Evolutionary conservation across 1,140 invertebrate genomes (phyloP), one percentile per base, ranked within the genome.

Genomic region (Macrotrachela quadricornifera): DNA sequence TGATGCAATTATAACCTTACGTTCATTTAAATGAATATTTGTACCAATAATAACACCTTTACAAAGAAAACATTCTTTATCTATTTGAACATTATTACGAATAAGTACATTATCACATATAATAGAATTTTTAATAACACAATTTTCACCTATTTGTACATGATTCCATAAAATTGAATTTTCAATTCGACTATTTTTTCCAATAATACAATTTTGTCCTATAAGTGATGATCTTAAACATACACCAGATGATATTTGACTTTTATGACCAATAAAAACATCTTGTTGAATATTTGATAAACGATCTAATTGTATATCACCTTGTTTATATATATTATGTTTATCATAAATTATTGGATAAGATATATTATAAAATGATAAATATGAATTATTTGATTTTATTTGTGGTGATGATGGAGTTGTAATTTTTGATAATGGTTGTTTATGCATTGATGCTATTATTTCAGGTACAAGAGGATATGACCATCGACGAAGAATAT

Each of bases 201-300:
- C 84, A 60, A 92, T 80, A 46, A 60, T 70, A 67, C 85, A 88
- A 62, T 83, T 80, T 37, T 75, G 71, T 1, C 85, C 85, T 59
- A 94, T 78, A 1, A 88, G 76, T 53, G 79, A 79, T 62, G 76
- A 74, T 2, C 67, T 68, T 46, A 88, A 64, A 58, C 41, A 58
- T 54, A 45, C 53, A 58, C 51, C 14, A 57, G 15, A 16, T 15
- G 42, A 53, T 43, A 53, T 54, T 57, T 41, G 49, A 50, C 50
- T n/a, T 46, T 45, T 47, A 14, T 17, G 12, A 16, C 42, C 53
- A 15, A 51, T 36, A 55, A 54, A 57, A 15, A 57, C 49, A 38
- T 38, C 46, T 18, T 14, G 13, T 41, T 37, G 15, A 39, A n/a
- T 49, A 14, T 12, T 16, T 18, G 18, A 13, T 36, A 14, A 49